These are phyloP conservation scores for Uria lomvia DNA, from an alignment of 2,113 vertebrate genomes.

Conservation along the genomic window DNA sequence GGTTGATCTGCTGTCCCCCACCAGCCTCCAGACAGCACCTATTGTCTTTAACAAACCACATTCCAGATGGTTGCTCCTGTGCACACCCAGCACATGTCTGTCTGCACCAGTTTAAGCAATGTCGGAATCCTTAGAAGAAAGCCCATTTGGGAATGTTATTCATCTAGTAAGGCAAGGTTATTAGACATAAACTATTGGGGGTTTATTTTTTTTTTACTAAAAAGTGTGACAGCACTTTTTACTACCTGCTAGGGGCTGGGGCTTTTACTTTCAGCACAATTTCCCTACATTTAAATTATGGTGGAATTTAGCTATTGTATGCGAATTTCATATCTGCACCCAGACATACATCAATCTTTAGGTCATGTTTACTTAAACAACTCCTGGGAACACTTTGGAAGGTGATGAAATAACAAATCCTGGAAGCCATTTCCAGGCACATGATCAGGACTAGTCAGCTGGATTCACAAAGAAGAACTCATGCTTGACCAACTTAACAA, in stretches of 20 bases:
- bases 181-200: not conserved
- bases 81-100: not conserved
- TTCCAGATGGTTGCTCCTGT: not conserved
- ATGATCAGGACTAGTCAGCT: not conserved
- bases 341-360: not conserved
- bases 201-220: not conserved
- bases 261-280: fast-evolving
- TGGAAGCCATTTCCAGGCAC: not conserved
- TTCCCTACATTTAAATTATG: not conserved
- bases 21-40: not conserved
- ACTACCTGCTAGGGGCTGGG: not conserved
- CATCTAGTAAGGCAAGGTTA: not conserved
- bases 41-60: not conserved
- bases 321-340: not conserved
- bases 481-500: not conserved
- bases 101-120: not conserved
- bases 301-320: not conserved
- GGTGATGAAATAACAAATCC: not conserved
- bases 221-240: not conserved
- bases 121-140: not conserved
- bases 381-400: not conserved
- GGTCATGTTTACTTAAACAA: not conserved
- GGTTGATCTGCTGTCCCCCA: not conserved
- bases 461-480: not conserved
- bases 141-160: not conserved